Evolutionary conservation across 2,797 vertebrate species (phyloP), one percentile per base, ranked within the genome.

Genomic region (Taeniopygia guttata): DNA sequence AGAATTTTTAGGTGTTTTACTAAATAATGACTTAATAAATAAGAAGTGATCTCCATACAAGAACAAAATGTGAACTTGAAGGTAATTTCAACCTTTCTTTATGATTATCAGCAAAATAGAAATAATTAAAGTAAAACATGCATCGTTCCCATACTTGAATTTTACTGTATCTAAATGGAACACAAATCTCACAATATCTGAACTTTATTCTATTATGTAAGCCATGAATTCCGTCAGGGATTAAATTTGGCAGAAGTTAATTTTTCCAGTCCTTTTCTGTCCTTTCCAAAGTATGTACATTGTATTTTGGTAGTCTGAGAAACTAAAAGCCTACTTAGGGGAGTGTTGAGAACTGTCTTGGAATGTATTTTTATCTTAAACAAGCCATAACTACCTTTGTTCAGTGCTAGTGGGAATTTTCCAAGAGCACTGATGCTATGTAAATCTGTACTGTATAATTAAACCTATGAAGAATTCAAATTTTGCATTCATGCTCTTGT

Each of bases 301-400:
- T 68, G 15, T 48, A 58, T 78, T 94, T 88, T 86, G 26, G 11
- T 58, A 45, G 66, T 67, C 81, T 78, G 56, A 55, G 7, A 52
- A 96, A 62, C 17, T 73, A 15, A 69, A 73, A 40, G 14, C 17
- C 16, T 81, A 11, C 26, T 34, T 40, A 43, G 27, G 20, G 40
- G 5, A 43, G 20, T 82, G 51, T 69, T 89, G 56, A 91, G 77
- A 79, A 38, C 40, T 80, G 12, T 78, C 70, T 80, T 85, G 76
- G 74, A 72, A 89, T 64, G 8, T 73, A 32, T 92, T 88, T 95
- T 94, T 88, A 27, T 82, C 67, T 84, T 93, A 93, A 76, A 46
- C 26, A 84, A 66, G 13, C 5, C 5, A 1, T 87, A 74, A 45
- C 64, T 92, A 49, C 51, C 22, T 94, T 91, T 78, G 62, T 78